Conservation (phyloP, 2,797 vertebrate genomes). For the Octomys mimax region DNA sequence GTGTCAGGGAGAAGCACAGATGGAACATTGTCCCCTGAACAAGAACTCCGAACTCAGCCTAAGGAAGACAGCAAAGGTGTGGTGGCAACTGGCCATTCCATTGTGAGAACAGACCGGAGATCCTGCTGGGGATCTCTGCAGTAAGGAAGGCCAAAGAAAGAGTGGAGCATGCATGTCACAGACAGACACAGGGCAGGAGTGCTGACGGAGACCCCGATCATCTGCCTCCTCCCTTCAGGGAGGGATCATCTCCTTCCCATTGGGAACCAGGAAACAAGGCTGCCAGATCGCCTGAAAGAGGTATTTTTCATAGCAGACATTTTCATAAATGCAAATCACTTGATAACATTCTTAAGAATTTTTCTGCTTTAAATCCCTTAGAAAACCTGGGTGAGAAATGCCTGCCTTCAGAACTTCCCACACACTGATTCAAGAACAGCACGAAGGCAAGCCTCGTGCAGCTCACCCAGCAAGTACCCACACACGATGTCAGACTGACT, state of each 20-base stretch:
- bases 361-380: background rate
- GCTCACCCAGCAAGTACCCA: background rate
- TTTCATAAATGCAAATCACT: background rate
- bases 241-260: background rate
- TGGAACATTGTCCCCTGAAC: background rate
- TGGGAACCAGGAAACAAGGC: background rate
- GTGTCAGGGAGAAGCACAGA: background rate
- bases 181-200: background rate
- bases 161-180: background rate
- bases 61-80: background rate
- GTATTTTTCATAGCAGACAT: conserved; percentile 13
- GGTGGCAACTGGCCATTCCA: background rate
- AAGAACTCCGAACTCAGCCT: background rate
- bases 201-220: background rate
- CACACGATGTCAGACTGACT: background rate
- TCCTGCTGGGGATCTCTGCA: background rate
- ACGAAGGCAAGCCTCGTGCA: background rate
- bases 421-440: background rate
- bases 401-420: background rate
- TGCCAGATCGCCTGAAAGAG: background rate
- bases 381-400: background rate
- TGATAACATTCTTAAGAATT: background rate
- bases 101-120: background rate
- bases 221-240: background rate
- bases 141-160: background rate